Base-by-base conservation (phyloP, 2,888 invertebrate species). In the Odontocolon sp. region DNA sequence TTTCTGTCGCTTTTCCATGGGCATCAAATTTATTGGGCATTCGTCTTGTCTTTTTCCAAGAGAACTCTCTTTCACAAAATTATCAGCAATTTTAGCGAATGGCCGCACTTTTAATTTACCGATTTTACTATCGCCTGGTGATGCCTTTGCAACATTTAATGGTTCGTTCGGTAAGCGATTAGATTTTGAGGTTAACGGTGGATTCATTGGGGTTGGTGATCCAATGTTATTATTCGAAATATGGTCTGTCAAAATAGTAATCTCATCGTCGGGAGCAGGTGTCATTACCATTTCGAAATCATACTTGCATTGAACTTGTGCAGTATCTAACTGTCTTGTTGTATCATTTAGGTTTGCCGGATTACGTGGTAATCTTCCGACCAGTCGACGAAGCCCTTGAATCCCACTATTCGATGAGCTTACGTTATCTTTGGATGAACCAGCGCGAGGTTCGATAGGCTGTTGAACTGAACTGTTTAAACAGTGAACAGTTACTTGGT, bases 11-110 rank as follows among this genome's bases (percentile, higher is more conserved):
- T 56, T 74, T 9, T 3, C 2, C 5, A 9, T 11, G 0, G 4
- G 9, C 11, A 45, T 8, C 1, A n/a, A 3, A 6, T 21, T n/a
- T 4, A n/a, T 33, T 6, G n/a, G 1, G 6, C 2, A 0, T 4
- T 26, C n/a, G 9, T 40, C 14, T 1, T 63, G 63, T 33, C 38
- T 57, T 16, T 79, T 67, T 0, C 31, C n/a, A n/a, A n/a, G 8
- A 2, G 8, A 40, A 21, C 23, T 33, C 9, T 16, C 18, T n/a
- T 9, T 18, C 21, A n/a, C 18, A 18, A 14, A 16, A 40, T 57
- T 57, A 31, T 77, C 14, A n/a, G 28, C 18, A 8, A n/a, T 38
- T 31, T 57, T 9, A 1, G 72, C 28, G 28, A 57, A 16, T 14
- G 68, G 57, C 45, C 26, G 40, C 8, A 50, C 50, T 5, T 45